Evolutionary conservation across 2,113 vertebrate species (phyloP).

Genomic region (Calidris pugnax): DNA sequence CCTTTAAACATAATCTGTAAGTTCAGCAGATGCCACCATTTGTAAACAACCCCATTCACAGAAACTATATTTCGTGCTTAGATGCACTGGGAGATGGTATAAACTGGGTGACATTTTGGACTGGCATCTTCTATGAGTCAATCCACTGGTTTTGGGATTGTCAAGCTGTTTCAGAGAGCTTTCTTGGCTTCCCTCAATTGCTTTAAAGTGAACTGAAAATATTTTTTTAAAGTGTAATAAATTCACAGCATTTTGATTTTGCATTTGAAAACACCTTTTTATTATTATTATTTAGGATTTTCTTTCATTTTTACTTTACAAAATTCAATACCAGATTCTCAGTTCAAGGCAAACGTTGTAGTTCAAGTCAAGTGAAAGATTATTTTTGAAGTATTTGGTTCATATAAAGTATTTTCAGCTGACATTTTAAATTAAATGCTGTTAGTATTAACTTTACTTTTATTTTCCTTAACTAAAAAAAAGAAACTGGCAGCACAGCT

Average conservation of each 20-base stretch:
- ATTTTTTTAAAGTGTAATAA: background rate
- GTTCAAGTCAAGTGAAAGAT: background rate
- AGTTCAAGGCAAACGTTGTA: background rate
- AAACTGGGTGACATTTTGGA: background rate
- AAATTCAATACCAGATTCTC: background rate
- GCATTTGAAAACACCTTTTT: background rate
- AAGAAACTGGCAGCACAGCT: background rate
- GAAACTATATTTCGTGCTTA: background rate
- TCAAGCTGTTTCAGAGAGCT: background rate
- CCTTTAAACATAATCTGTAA: background rate
- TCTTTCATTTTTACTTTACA: background rate
- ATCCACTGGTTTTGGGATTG: background rate
- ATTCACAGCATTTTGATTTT: background rate
- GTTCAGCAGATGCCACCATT: background rate
- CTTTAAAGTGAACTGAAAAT: background rate
- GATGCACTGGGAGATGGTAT: background rate
- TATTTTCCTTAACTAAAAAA: background rate
- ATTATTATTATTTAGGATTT: background rate
- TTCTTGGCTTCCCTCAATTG: background rate
- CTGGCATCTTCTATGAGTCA: background rate
- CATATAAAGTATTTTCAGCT: background rate
- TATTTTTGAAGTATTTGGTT: background rate
- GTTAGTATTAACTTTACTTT: background rate
- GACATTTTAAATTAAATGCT: background rate
- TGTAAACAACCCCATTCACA: background rate